phyloP scores from a whole-genome alignment of 92 coral and sea anemone species.

The Ricordea florida region DNA sequence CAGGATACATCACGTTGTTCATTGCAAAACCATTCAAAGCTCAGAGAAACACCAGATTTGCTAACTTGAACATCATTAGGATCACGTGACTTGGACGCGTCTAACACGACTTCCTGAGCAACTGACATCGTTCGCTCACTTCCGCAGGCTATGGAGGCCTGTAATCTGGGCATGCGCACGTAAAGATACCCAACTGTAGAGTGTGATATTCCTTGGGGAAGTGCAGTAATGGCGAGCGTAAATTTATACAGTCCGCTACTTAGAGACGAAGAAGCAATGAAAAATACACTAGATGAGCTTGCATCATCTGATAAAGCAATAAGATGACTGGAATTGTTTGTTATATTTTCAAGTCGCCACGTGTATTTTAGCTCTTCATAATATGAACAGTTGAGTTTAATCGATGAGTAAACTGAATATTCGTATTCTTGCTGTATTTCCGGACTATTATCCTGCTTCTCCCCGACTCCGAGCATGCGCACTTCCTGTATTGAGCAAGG shows the following conservation, averaged over 20 bases:
- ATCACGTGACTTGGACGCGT: conserved; percentile 75
- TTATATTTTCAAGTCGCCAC: conserved; percentile 43
- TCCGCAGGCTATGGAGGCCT: conserved; percentile 81
- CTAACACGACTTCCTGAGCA: conserved; percentile 41
- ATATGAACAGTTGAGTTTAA: conserved; percentile 29
- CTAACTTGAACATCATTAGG: conserved; percentile 46
- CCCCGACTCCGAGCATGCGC: conserved; percentile 63
- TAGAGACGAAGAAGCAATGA: conserved; percentile 55
- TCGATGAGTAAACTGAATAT: conserved; percentile 42
- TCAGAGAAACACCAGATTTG: not conserved
- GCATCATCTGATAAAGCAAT: not conserved
- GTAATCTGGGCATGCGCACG: conserved; percentile 59
- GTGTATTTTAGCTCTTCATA: conserved; percentile 12
- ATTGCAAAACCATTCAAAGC: conserved; percentile 78
- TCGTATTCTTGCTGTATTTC: conserved; percentile 66
- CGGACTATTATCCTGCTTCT: conserved; percentile 28
- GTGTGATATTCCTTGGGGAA: conserved; percentile 51
- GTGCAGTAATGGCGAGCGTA: conserved; percentile 36
- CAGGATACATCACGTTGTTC: conserved; percentile 34
- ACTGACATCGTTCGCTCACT: conserved; percentile 66
- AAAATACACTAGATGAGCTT: conserved; percentile 29
- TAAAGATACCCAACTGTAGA: conserved; percentile 64
- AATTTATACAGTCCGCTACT: conserved; percentile 76
- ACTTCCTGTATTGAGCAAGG: conserved; percentile 60
- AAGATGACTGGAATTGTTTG: not conserved